Base-by-base conservation (phyloP, 1,140 invertebrate species). In the Rhyzopertha dominica region DNA sequence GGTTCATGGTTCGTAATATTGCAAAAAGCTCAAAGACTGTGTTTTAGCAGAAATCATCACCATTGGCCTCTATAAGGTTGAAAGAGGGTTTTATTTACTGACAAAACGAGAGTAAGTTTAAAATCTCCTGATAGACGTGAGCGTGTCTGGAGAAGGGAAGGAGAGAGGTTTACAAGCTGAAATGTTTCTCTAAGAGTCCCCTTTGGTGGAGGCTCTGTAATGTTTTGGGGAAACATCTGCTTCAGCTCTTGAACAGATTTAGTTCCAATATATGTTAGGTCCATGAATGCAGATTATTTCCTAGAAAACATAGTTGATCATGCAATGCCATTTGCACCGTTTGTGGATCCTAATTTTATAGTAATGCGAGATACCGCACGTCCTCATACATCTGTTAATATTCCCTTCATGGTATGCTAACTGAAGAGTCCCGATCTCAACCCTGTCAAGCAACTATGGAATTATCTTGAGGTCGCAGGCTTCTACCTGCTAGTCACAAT, bases 151-250 rank as follows among this genome's bases (percentile, higher is more conserved):
- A 25, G 39, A 42, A 42, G 39, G 20, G 5, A 16, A 18, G 26
- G 26, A 42, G 26, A 42, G 16, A 9, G 26, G 12, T 30, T 42
- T 42, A 13, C 25, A 32, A 30, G 23, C 19, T 28, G 39, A 16
- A 26, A 26, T 31, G 20, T 28, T 17, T 29, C 19, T 28, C 20
- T 32, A 39, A 25, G 30, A 14, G 14, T 54, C 1, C 23, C 14
- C 13, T 52, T 42, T 47, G 12, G 30, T 22, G 31, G 31, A 20
- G 29, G 41, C 25, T 44, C 16, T 42, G 24, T 30, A 30, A 42
- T 29, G 17, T 42, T 42, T 37, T n/a, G 39, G 26, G 39, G 4
- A 34, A 28, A 14, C n/a, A 17, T 30, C n/a, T n/a, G 22, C 20
- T 36, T 30, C 25, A 34, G 16, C 39, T 24, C 14, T n/a, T 8